Conservation (phyloP, 2,113 vertebrate genomes). For the Brevimyrus niger region DNA sequence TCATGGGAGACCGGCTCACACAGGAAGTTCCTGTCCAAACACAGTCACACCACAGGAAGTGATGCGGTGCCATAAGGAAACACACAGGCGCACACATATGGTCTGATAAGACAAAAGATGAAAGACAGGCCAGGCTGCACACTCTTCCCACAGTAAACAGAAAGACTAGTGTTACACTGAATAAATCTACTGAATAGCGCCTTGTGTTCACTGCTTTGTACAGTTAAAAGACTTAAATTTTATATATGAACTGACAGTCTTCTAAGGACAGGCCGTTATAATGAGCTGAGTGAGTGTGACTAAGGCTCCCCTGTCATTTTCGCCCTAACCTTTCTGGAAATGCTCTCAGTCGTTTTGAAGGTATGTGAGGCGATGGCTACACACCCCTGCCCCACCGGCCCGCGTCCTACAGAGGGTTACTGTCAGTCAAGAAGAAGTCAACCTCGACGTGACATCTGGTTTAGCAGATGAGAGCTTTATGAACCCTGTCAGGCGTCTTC, state of each 20-base stretch:
- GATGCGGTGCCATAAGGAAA: conserved; percentile 23
- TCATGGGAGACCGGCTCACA: conserved; percentile 25
- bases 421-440: conserved; percentile 18
- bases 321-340: background rate
- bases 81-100: background rate
- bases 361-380: background rate
- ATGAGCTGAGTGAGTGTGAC: background rate
- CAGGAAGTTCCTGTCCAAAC: conserved; percentile 30
- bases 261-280: background rate
- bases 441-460: conserved; percentile 13
- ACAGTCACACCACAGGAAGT: conserved; percentile 31
- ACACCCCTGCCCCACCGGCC: background rate
- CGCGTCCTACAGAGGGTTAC: background rate
- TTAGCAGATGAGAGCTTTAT: conserved; percentile 7
- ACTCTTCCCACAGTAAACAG: conserved; percentile 13
- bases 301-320: background rate
- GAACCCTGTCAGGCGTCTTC: background rate
- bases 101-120: background rate
- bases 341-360: background rate
- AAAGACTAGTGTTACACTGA: background rate
- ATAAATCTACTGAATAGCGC: background rate
- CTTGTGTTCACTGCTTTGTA: background rate
- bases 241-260: background rate
- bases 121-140: background rate
- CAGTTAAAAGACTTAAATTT: background rate